Evolutionary conservation across 2,797 vertebrate species (phyloP).

Genomic region (Pteronotus mesoamericanus): DNA sequence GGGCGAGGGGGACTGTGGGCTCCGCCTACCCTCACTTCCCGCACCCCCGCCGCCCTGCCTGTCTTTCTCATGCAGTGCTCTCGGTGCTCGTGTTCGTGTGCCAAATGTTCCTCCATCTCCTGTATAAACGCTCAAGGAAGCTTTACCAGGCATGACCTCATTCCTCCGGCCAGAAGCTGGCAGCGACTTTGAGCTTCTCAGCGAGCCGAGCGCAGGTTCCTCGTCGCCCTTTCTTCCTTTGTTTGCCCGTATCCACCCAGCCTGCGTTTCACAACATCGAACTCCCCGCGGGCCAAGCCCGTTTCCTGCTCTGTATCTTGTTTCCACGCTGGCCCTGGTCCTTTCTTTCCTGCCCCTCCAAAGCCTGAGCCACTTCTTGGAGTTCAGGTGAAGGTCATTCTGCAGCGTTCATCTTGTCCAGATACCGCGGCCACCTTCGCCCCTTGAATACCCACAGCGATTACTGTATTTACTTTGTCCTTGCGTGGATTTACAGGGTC

Average conservation of each 20-base stretch:
- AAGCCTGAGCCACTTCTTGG: not conserved
- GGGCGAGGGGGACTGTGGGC: fast-evolving
- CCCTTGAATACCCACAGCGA: not conserved
- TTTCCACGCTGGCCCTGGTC: not conserved
- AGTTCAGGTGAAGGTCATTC: conserved; percentile 2
- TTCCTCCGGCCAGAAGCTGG: not conserved
- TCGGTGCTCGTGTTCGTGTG: not conserved
- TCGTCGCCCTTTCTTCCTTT: not conserved
- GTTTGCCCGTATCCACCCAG: not conserved
- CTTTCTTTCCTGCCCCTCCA: not conserved
- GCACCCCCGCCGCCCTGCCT: not conserved
- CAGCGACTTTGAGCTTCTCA: not conserved
- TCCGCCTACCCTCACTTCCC: not conserved
- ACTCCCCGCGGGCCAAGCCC: not conserved
- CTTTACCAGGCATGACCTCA: not conserved
- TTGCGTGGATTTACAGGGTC: not conserved
- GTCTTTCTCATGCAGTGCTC: not conserved
- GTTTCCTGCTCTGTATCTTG: not conserved
- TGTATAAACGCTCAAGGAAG: not conserved
- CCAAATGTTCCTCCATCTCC: not conserved
- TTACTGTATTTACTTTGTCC: not conserved
- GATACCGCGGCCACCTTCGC: not conserved
- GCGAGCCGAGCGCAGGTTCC: not conserved
- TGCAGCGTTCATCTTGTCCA: not conserved
- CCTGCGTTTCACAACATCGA: not conserved